These are phyloP conservation scores for Petromus typicus DNA, from an alignment of 2,113 vertebrate species.

Conservation along the genomic window DNA sequence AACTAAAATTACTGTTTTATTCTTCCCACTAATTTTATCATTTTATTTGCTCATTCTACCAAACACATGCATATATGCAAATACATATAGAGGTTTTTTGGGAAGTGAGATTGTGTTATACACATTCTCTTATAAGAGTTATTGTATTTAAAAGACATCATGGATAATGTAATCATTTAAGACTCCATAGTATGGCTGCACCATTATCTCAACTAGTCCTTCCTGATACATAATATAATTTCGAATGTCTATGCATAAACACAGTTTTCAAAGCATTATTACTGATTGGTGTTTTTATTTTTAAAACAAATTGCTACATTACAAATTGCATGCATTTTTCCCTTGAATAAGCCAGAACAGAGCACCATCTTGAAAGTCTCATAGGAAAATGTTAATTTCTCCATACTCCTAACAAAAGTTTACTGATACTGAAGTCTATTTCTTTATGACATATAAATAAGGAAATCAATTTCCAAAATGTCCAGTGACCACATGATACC, in stretches of 20 bases:
- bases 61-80: not conserved
- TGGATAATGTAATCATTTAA: not conserved
- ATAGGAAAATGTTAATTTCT: not conserved
- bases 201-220: not conserved
- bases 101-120: not conserved
- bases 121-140: not conserved
- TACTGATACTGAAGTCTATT: not conserved
- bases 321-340: not conserved
- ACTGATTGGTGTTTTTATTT: conserved; percentile 4
- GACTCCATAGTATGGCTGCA: not conserved
- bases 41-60: not conserved
- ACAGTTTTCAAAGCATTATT: not conserved
- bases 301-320: not conserved
- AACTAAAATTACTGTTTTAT: not conserved
- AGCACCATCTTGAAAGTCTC: not conserved
- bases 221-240: not conserved
- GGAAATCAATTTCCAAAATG: not conserved
- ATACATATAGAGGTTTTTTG: not conserved
- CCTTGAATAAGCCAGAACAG: not conserved
- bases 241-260: not conserved
- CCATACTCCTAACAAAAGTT: not conserved
- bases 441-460: not conserved
- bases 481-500: not conserved
- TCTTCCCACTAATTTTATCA: not conserved
- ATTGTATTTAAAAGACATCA: conserved; percentile 7